These are phyloP conservation scores for Typhlichthys subterraneus DNA, from an alignment of 2,797 vertebrate genomes.

Conservation along the genomic window DNA sequence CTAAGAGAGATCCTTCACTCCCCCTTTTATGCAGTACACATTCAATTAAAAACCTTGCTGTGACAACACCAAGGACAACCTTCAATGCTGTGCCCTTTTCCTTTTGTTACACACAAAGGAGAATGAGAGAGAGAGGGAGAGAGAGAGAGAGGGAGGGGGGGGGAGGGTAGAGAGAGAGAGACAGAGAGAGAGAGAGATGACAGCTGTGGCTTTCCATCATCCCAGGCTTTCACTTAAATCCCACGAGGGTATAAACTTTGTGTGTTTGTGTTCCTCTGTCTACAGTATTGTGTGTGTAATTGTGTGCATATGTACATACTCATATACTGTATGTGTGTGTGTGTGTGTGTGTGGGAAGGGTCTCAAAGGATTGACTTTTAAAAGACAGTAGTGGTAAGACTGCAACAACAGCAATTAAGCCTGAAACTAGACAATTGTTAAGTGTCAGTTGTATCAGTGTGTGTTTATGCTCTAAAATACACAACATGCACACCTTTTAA, in stretches of 20 bases:
- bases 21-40: background rate
- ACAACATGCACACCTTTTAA: constrained; percentile 30
- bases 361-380: too few relatives aligned
- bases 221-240: constrained; percentile 33
- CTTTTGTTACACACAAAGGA: constrained; percentile 22
- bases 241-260: constrained; percentile 28
- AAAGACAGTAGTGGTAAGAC: constrained; percentile 12
- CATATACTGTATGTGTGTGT: constrained; percentile 8
- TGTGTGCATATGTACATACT: constrained; percentile 14
- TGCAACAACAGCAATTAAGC: constrained; percentile 5
- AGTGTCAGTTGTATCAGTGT: constrained; percentile 14
- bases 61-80: too few relatives aligned
- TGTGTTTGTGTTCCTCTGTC: background rate
- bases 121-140: constrained; percentile 3
- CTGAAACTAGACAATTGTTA: background rate
- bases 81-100: constrained; percentile 5
- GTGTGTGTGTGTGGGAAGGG: constrained; percentile 7
- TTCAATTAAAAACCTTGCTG: too few relatives aligned
- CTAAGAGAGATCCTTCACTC: background rate
- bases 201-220: constrained; percentile 64
- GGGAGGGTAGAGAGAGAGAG: background rate
- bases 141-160: background rate
- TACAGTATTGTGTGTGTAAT: background rate
- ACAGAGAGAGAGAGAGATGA: background rate
- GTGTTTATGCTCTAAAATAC: constrained; percentile 40